phyloP scores from a whole-genome alignment of 1,140 invertebrate species.

The Zaprionus gabonicus region DNA sequence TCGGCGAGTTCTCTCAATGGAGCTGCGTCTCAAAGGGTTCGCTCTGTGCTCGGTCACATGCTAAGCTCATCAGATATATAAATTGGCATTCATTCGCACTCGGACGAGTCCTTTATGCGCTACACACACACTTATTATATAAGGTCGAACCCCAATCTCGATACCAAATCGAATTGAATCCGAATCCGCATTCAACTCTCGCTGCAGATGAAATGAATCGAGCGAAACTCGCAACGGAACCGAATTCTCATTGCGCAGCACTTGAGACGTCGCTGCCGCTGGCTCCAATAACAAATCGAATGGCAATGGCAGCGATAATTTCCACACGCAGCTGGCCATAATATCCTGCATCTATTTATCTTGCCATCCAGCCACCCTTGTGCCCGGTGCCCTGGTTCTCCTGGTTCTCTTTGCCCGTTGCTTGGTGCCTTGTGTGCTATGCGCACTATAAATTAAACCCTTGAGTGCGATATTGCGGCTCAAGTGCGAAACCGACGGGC shows the following conservation, averaged over 20 bases:
- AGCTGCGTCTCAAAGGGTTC: constrained; percentile 7
- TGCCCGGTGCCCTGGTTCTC: background rate
- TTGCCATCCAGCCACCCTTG: constrained; percentile 57
- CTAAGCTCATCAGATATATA: constrained; percentile 37
- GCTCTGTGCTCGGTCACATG: constrained; percentile 13
- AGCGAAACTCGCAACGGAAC: constrained; percentile 24
- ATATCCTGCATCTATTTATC: constrained; percentile 80
- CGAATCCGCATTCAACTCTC: constrained; percentile 38
- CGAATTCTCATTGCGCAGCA: constrained; percentile 60
- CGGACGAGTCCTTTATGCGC: constrained; percentile 33
- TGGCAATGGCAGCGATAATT: constrained; percentile 67
- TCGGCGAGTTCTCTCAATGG: constrained; percentile 10
- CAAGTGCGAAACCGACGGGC: constrained; percentile 65
- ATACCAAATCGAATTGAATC: constrained; percentile 50
- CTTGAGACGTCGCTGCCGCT: constrained; percentile 59
- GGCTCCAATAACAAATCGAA: constrained; percentile 73
- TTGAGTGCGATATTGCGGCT: constrained; percentile 79
- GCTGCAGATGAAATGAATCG: constrained; percentile 1
- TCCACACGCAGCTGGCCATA: constrained; percentile 66
- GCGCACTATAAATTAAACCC: constrained; percentile 68
- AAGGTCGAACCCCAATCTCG: constrained; percentile 28
- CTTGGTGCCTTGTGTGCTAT: background rate
- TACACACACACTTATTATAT: constrained; percentile 6
- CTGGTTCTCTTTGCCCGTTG: constrained; percentile 16
- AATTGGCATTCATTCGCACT: constrained; percentile 63